Conservation (phyloP, 2,888 invertebrate genomes). For the Aphrophora alni region DNA sequence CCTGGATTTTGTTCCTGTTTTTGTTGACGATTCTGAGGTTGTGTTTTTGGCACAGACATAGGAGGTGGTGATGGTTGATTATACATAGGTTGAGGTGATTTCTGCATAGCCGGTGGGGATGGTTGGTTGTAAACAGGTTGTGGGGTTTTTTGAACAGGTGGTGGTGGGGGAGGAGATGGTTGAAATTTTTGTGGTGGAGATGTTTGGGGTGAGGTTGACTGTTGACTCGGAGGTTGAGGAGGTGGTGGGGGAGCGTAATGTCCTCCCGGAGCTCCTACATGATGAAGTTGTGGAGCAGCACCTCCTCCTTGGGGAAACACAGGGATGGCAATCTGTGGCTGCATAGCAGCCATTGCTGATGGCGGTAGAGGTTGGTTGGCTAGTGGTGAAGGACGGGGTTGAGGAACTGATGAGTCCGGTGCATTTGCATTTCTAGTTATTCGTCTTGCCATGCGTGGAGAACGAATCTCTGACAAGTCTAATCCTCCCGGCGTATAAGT, state of each 20-base stretch:
- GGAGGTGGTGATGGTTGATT: constrained; percentile 39
- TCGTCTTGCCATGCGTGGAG: constrained; percentile 87
- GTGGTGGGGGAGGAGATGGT: constrained; percentile 50
- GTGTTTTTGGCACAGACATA: constrained; percentile 37
- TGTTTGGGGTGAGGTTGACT: neutral
- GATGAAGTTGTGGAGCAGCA: constrained; percentile 39
- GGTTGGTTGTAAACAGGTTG: constrained; percentile 41
- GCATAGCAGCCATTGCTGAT: constrained; percentile 65
- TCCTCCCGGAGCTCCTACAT: constrained; percentile 41
- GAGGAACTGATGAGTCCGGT: constrained; percentile 39
- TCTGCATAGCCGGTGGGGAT: constrained; percentile 35
- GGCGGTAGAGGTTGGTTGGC: constrained; percentile 60
- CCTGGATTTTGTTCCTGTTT: constrained; percentile 46
- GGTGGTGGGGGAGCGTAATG: constrained; percentile 46
- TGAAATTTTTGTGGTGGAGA: constrained; percentile 55
- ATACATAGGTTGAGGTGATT: constrained; percentile 10
- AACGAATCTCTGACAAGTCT: constrained; percentile 87
- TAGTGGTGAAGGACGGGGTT: constrained; percentile 4
- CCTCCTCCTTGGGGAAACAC: constrained; percentile 62
- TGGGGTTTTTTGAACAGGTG: constrained; percentile 55
- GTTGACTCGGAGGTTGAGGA: constrained; percentile 44
- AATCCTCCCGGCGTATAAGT: constrained; percentile 96
- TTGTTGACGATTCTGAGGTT: constrained; percentile 31
- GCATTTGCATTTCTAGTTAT: constrained; percentile 64
- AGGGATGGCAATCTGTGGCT: constrained; percentile 69